Conservation (phyloP, 1,140 invertebrate species). For the Capitella teleta region DNA sequence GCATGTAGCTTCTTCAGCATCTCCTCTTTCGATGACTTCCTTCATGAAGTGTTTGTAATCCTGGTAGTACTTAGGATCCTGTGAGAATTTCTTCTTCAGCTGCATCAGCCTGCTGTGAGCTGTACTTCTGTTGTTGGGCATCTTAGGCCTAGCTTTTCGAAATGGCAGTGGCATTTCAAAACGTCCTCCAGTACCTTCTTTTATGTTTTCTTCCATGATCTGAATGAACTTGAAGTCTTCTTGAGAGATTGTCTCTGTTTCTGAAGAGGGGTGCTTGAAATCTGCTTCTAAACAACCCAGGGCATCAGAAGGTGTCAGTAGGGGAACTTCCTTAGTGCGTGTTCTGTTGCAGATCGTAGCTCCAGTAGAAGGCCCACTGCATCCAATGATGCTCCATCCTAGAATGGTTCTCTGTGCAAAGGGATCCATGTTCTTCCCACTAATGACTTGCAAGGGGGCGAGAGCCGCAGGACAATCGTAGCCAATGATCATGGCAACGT, state of each 20-base stretch:
- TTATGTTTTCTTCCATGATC: background rate
- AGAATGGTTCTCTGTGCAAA: background rate
- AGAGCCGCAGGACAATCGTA: conserved; percentile 1
- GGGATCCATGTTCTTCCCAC: background rate
- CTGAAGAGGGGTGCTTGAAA: background rate
- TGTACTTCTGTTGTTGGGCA: conserved; percentile 5
- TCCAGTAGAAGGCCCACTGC: too few species aligned
- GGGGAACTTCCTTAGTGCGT: background rate
- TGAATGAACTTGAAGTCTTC: background rate
- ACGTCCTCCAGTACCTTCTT: background rate
- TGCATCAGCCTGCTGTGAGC: background rate
- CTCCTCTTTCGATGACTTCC: background rate
- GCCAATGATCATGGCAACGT: conserved; percentile 3
- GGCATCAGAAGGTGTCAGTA: background rate
- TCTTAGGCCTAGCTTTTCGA: background rate
- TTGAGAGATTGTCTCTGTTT: background rate
- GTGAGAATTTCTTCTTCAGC: background rate
- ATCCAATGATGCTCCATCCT: background rate
- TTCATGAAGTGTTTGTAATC: conserved; percentile 1
- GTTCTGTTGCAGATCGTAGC: too few species aligned
- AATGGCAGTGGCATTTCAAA: conserved; percentile 4
- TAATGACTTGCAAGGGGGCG: background rate
- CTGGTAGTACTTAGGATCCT: background rate
- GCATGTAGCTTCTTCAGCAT: background rate
- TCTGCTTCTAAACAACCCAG: background rate